Base-by-base conservation (phyloP, 2,797 vertebrate genomes). In the Nasua narica region DNA sequence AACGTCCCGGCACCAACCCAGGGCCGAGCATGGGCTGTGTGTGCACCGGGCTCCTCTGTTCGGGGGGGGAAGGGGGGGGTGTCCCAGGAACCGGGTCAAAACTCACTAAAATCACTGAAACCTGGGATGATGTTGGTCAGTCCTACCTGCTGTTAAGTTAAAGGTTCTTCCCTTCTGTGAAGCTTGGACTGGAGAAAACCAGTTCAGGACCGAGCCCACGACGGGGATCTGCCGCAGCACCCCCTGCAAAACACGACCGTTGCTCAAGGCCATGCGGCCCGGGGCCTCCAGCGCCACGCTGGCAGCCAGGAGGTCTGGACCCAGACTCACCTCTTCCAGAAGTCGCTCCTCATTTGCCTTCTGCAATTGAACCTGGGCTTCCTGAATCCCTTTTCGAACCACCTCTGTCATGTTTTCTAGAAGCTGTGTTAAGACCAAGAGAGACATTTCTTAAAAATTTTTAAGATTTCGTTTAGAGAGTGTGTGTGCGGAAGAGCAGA, bases 391-490 rank as follows among this genome's bases (percentile, higher is more conserved):
- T 98, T 99, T 99, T 98, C 99, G 99, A 96, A 99, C 99, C 52
- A 99, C 99, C 97, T 99, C 99, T 0, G 99, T 99, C 99, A 99
- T 99, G 98, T 99, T 99, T 98, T 99, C 99, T 98, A 99, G 96
- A 37, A 99, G 98, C 99, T 99, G 92, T 79, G 67, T 69, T 83
- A 97, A 96, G 94, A 91, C 23, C 94, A 92, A 37, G 97, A 86
- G 62, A 85, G 37, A 25, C 5, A 52, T 79, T 83, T 95, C 21
- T 95, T 93, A 19, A 84, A 16, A 35, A 13, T 50, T 56, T 35
- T n/a, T 62, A 62, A 62, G 60, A 32, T 65, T 62, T 62, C 32
- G 29, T 62, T 62, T 16, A 25, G 32, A 67, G 7, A 67, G 62
- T 10, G n/a, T 10, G 15, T 18, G 62, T n/a, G 62, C 32, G 16